Percentiles rank a stretch among this genome's conserved stretches.
Evolutionary conservation across 1,140 invertebrate genomes (phyloP).

Genomic region (Chelonus insularis): DNA sequence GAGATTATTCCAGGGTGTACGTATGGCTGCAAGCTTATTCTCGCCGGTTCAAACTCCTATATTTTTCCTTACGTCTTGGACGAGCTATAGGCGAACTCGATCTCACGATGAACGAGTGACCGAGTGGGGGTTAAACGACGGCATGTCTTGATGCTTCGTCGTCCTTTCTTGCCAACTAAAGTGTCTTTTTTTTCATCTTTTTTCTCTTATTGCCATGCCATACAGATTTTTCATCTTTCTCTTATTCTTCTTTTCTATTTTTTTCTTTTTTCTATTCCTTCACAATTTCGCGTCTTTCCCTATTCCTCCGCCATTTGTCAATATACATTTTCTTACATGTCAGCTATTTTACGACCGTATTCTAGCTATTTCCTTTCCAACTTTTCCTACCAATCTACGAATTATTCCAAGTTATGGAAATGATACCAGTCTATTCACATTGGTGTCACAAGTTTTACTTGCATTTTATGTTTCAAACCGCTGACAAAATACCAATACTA

Average conservation of each 20-base stretch:
- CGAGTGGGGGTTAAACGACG: slow-evolving; percentile 25
- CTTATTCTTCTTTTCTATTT: not conserved
- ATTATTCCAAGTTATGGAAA: slow-evolving; percentile 7
- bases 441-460: not conserved
- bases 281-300: slow-evolving; percentile 34
- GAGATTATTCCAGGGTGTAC: no score
- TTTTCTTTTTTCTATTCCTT: slow-evolving; percentile 12
- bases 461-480: not conserved
- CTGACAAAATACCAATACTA: not conserved
- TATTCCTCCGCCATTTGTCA: slow-evolving; percentile 38
- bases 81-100: slow-evolving; percentile 16
- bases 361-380: slow-evolving; percentile 7
- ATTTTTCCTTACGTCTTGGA: slow-evolving; percentile 22
- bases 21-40: slow-evolving; percentile 35
- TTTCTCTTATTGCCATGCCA: not conserved
- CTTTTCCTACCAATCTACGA: slow-evolving; percentile 12
- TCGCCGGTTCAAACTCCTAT: slow-evolving; percentile 40
- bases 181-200: slow-evolving; percentile 23
- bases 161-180: not conserved
- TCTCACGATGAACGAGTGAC: slow-evolving; percentile 33
- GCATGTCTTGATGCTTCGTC: slow-evolving; percentile 11
- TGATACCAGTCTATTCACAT: not conserved
- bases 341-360: slow-evolving; percentile 10
- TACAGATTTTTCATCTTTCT: not conserved
- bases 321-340: slow-evolving; percentile 30